Conservation (phyloP, 2,797 vertebrate genomes). For the Macropodus opercularis region DNA sequence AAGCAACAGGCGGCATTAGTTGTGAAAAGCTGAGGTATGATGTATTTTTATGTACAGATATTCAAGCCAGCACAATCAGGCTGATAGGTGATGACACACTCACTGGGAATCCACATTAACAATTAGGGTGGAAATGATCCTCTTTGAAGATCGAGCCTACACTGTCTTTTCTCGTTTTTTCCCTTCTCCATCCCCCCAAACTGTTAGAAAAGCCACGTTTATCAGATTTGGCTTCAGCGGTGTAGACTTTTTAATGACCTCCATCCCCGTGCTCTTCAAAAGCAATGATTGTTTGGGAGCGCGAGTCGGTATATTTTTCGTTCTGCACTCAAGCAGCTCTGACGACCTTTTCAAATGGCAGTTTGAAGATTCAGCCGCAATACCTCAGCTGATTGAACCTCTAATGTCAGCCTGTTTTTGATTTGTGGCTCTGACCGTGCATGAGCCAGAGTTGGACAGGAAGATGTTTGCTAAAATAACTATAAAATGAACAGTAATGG, state of each 20-base stretch:
- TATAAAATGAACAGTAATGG: constrained; percentile 25
- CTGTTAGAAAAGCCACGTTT: constrained; percentile 42
- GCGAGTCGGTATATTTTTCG: constrained; percentile 24
- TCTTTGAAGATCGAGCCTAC: background rate
- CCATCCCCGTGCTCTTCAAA: constrained; percentile 43
- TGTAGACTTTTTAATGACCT: constrained; percentile 56
- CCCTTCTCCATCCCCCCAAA: background rate
- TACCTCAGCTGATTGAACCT: constrained; percentile 61
- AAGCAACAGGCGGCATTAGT: constrained; percentile 5
- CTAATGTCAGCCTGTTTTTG: constrained; percentile 59
- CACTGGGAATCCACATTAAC: background rate
- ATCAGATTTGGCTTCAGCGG: constrained; percentile 39
- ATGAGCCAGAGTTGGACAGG: constrained; percentile 4
- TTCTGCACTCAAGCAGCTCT: constrained; percentile 25
- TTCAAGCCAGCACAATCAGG: background rate
- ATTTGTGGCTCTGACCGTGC: constrained; percentile 43
- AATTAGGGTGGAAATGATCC: constrained; percentile 2
- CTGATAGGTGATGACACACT: background rate
- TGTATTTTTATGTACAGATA: constrained; percentile 7
- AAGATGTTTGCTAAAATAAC: constrained; percentile 43
- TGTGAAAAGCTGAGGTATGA: constrained; percentile 7
- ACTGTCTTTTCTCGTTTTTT: constrained; percentile 4
- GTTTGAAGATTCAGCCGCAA: constrained; percentile 49
- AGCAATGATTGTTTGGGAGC: constrained; percentile 57
- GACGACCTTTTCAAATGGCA: constrained; percentile 61